Evolutionary conservation across 2,113 vertebrate genomes (phyloP).

Genomic region (Diadophis punctatus): DNA sequence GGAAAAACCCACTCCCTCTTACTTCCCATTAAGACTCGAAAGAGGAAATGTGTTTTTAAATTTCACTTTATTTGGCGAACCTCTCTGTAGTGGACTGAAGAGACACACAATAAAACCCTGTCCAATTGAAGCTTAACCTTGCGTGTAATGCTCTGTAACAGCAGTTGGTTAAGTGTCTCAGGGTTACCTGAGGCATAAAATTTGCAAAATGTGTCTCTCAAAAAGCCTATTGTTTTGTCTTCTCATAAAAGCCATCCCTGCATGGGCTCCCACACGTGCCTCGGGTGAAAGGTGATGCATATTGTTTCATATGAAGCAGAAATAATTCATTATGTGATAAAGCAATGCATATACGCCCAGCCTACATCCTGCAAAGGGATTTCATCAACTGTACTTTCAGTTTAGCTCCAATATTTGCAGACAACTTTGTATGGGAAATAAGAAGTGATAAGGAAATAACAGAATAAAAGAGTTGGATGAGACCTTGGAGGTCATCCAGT

Average conservation of each 20-base stretch:
- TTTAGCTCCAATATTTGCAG: not conserved
- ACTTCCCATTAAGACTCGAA: not conserved
- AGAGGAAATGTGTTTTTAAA: not conserved
- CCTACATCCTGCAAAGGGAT: not conserved
- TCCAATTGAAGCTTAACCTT: conserved; percentile 18
- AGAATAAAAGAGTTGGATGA: too few species aligned
- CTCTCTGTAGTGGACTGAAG: not conserved
- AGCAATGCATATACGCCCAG: too few species aligned
- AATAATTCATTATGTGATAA: not conserved
- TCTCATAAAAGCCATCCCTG: not conserved
- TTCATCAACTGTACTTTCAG: not conserved
- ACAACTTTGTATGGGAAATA: not conserved
- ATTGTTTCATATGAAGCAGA: not conserved
- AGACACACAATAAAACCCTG: not conserved
- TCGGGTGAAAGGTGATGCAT: not conserved
- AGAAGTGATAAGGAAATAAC: too few species aligned
- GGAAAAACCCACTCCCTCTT: not conserved
- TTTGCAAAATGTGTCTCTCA: not conserved
- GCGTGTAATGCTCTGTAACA: conserved; percentile 7
- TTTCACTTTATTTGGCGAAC: not conserved
- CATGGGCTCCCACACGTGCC: not conserved
- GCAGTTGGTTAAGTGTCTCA: conserved; percentile 4
- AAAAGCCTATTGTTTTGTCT: not conserved
- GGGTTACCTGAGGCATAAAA: conserved; percentile 3
- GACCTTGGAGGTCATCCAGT: too few species aligned